Evolutionary conservation across 2,797 vertebrate genomes (phyloP).

Genomic region (Parauchenoglanis ngamensis): DNA sequence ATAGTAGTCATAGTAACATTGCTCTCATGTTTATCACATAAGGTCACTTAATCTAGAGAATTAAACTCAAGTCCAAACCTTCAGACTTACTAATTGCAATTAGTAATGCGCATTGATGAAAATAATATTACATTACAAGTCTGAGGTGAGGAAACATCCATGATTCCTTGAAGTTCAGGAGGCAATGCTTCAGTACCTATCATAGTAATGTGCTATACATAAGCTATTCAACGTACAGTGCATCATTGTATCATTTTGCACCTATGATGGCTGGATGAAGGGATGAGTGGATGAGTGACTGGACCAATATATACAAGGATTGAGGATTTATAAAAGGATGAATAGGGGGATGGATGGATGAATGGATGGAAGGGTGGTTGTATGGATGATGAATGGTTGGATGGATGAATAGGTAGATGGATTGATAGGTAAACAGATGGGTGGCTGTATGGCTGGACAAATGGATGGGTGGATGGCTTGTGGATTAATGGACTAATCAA

Average conservation of each 20-base stretch:
- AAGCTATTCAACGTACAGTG: background rate
- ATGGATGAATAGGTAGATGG: background rate
- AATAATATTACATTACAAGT: background rate
- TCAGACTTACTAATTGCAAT: background rate
- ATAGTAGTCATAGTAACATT: background rate
- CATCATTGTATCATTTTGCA: background rate
- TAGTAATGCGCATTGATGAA: background rate
- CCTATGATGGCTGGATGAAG: background rate
- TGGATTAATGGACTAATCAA: background rate
- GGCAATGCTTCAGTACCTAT: background rate
- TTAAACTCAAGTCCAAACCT: background rate
- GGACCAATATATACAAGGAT: too few species aligned
- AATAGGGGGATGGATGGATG: too few species aligned
- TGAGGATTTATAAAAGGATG: background rate
- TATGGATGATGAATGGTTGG: background rate
- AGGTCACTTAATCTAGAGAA: background rate
- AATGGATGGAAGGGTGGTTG: too few species aligned
- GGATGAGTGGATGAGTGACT: background rate
- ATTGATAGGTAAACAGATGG: background rate
- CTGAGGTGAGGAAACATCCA: background rate
- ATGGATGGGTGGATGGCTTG: background rate
- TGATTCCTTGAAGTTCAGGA: background rate
- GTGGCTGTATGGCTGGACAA: too few species aligned
- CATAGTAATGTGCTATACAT: background rate
- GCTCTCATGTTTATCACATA: background rate